Base-by-base conservation (phyloP, 2,797 vertebrate genomes). In the Bovichtus diacanthus region DNA sequence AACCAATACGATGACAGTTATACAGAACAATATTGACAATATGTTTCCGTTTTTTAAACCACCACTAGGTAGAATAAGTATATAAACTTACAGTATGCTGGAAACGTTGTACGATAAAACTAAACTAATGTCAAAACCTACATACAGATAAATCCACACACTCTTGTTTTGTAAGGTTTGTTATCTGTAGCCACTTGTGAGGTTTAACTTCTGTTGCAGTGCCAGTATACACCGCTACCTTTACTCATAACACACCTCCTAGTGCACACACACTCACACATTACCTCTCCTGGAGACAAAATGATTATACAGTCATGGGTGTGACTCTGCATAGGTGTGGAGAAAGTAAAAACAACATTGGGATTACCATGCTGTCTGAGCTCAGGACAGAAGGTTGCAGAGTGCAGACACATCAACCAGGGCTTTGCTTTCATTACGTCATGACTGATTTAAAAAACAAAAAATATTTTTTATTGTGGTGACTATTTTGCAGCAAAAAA, bases 311-410 rank as follows among this genome's bases (percentile, higher is more conserved):
- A 50, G 19, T 70, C 51, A 71, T 38, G 63, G 58, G 54, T 73
- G 67, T 82, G 49, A 59, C 54, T 73, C 15, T 79, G 44, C 50
- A 55, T 49, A 29, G 50, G 16, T 21, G 36, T 7, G 12, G 41
- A 71, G 69, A 76, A 78, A 70, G 39, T 62, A 29, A 73, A 77
- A 81, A 51, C 44, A 80, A 54, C 36, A 27, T 8, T 19, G 6
- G 38, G 55, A 58, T 58, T 64, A 71, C 31, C n/a, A 6, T 55
- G 49, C 36, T 5, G n/a, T 73, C 67, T 55, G 43, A 38, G 15
- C 34, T 75, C 43, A 67, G 58, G 38, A 49, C 49, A 54, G 46
- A 60, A 43, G 6, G 34, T n/a, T 76, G 63, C 25, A 34, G n/a
- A n/a, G 6, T 34, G 31, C 8, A 76, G 69, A 70, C 51, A 38